Conservation (phyloP, 2,888 invertebrate genomes). For the Dryococelus australis region DNA sequence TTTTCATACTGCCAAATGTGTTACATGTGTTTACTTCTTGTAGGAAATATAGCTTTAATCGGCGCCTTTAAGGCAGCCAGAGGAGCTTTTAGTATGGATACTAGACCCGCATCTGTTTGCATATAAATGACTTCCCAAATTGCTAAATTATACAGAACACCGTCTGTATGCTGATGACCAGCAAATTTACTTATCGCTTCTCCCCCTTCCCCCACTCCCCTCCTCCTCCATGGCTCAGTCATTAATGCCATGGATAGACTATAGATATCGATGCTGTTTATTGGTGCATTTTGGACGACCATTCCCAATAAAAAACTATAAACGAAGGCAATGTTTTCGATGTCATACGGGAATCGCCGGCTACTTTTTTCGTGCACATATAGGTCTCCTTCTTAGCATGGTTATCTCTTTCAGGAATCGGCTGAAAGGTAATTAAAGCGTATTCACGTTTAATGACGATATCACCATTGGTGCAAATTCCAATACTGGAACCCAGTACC, state of each 20-base stretch:
- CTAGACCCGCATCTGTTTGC: neutral
- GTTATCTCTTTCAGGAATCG: no score
- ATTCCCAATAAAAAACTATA: no score
- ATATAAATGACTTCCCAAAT: conserved; percentile 10
- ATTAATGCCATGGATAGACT: neutral
- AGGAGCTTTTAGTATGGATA: neutral
- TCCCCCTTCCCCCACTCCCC: neutral
- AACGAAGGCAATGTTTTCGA: no score
- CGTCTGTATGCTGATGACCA: conserved; percentile 4
- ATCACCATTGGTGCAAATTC: no score
- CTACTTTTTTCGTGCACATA: no score
- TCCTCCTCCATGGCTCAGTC: neutral
- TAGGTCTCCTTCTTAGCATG: no score
- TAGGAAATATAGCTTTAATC: neutral
- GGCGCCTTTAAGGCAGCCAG: neutral
- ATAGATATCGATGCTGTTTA: neutral
- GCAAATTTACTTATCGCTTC: neutral
- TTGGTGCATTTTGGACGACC: neutral
- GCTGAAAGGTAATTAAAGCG: no score
- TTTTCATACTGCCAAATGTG: neutral
- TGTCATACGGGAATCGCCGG: no score
- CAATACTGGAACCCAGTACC: no score
- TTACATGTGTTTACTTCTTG: neutral
- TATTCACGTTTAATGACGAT: no score
- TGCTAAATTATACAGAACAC: neutral